phyloP scores from a whole-genome alignment of 2,888 invertebrate genomes.

The Chymomyza procnemis region DNA sequence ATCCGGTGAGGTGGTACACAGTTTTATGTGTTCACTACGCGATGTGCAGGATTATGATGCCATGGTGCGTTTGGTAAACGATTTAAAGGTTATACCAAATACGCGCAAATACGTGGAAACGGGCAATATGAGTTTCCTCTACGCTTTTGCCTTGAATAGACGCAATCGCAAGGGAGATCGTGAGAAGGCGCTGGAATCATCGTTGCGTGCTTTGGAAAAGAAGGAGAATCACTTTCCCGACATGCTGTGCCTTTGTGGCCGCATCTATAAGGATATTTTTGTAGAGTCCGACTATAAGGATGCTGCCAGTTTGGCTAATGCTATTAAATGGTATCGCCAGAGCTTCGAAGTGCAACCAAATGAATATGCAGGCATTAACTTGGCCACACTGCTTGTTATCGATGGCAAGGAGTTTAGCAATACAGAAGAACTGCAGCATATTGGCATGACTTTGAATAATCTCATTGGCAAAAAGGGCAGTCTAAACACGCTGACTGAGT shows the following conservation, averaged over 20 bases:
- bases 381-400: constrained; percentile 97
- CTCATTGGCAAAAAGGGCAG: constrained; percentile 98
- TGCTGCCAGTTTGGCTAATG: constrained; percentile 90
- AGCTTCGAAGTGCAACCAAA: constrained; percentile 99
- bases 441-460: constrained; percentile 97
- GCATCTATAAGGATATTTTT: constrained; percentile 98
- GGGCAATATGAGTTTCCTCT: constrained; percentile 93
- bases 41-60: constrained; percentile 97
- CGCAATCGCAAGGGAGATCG: constrained; percentile 96
- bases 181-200: constrained; percentile 94
- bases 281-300: constrained; percentile 96
- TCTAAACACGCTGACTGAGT: constrained; percentile 93
- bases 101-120: constrained; percentile 93
- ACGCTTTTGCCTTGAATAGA: constrained; percentile 98
- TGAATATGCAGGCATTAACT: constrained; percentile 99
- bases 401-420: constrained; percentile 96
- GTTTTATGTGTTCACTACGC: constrained; percentile 93
- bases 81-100: constrained; percentile 92
- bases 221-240: constrained; percentile 98
- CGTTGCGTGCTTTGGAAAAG: constrained; percentile 92
- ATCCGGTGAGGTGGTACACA: constrained; percentile 96
- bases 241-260: constrained; percentile 97
- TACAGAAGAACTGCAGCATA: constrained; percentile 93
- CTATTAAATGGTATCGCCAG: constrained; percentile 98
- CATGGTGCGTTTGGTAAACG: constrained; percentile 97